phyloP scores from a whole-genome alignment of 2,888 invertebrate species.

The Eudasyphora cyanicolor region DNA sequence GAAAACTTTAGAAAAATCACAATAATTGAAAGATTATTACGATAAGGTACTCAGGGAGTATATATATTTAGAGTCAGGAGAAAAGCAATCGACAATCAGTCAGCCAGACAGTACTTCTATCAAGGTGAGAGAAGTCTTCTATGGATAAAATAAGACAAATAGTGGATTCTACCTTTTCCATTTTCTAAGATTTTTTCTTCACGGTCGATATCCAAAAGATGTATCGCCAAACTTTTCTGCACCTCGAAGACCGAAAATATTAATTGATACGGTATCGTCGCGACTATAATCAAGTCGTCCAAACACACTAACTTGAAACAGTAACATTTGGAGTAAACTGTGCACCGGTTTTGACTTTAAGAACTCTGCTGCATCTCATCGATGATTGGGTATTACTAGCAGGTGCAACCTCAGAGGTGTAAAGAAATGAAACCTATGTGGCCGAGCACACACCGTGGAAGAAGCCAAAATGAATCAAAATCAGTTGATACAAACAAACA shows the following conservation, averaged over 20 bases:
- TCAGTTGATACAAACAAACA: background rate
- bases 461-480: background rate
- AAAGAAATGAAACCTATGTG: constrained; percentile 1
- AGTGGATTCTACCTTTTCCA: constrained; percentile 35
- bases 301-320: constrained; percentile 26
- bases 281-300: no score
- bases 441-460: constrained; percentile 1
- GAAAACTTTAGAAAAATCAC: background rate
- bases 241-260: constrained; percentile 39
- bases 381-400: background rate
- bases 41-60: constrained; percentile 14
- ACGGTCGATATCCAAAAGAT: constrained; percentile 45
- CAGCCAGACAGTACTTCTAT: constrained; percentile 46
- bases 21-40: background rate
- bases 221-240: constrained; percentile 28
- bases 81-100: no score
- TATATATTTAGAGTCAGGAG: background rate
- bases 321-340: constrained; percentile 16
- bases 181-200: constrained; percentile 45
- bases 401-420: constrained; percentile 23
- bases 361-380: background rate
- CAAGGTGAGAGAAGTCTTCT: constrained; percentile 54
- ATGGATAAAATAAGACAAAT: constrained; percentile 32
- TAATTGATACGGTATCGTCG: no score
- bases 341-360: background rate